Evolutionary conservation across 1,140 invertebrate genomes (phyloP), one percentile per base, ranked within the genome.

Genomic region (Diploscapter pachys): DNA sequence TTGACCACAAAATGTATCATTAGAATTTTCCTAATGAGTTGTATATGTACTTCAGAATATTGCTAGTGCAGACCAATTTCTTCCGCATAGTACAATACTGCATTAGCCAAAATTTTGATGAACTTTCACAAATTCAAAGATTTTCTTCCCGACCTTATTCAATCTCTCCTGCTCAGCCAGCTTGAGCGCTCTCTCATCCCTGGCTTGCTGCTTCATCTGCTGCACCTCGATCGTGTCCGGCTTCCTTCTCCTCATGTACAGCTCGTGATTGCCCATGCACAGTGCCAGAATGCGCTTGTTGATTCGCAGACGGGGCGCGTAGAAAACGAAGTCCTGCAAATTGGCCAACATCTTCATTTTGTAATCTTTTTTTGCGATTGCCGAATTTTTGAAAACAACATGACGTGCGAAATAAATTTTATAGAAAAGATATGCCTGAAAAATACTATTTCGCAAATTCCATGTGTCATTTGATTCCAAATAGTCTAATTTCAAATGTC

Each of bases 151-250:
- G 51, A 70, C 73, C 59, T 64, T 75, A 31, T 57, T 71, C 31
- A 78, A 65, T 48, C 70, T 62, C 53, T 76, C 75, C 13, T 76
- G 75, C 63, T 76, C 75, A 53, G 75, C 75, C 49, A 67, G n/a
- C 31, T 71, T 71, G 3, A 76, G 70, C 3, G 75, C 75, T 5
- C 75, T 54, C 13, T 76, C 75, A 50, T 76, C 75, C 57, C 75
- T 63, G 8, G 75, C 75, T 89, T 98, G 95, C 73, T 94, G 93
- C 88, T 98, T 98, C 95, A 98, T 98, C 87, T 98, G 95, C 87
- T 98, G 95, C 5, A 90, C 94, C 88, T 98, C 95, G 85, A 98
- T 98, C n/a, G 95, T 94, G 87, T 98, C 95, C 4, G 95, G 93
- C 86, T 95, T 96, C 79, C 95, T 90, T 83, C 95, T 89, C 74